Conservation (phyloP, 2,113 vertebrate genomes). For the Pongo pygmaeus region DNA sequence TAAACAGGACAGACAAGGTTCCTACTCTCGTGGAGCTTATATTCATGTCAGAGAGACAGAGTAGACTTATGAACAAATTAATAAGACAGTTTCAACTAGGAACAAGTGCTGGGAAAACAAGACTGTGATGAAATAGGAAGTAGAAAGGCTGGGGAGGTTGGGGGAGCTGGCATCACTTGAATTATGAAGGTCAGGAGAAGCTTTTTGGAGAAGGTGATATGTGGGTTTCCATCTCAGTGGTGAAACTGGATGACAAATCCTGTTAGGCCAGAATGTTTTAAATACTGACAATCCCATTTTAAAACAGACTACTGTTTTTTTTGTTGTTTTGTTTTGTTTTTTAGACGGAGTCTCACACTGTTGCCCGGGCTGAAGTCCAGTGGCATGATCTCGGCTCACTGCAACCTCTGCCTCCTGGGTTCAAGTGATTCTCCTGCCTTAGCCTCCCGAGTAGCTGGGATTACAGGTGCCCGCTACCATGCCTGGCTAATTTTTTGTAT, state of each 20-base stretch:
- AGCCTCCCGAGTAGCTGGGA: no score
- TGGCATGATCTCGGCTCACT: no score
- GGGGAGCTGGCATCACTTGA: background rate
- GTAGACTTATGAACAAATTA: background rate
- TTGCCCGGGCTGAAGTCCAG: no score
- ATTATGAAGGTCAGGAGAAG: background rate
- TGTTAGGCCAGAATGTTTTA: constrained; percentile 3
- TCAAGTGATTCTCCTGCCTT: no score
- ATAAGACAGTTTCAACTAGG: background rate
- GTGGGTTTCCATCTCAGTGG: constrained; percentile 21
- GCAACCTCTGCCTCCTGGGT: no score
- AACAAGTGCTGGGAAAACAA: background rate
- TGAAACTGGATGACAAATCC: background rate
- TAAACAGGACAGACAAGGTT: background rate
- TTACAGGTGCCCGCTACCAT: no score
- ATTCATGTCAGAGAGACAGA: background rate
- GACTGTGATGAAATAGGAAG: background rate
- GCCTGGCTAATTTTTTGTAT: no score
- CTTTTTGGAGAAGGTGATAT: background rate
- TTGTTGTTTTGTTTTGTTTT: no score
- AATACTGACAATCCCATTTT: background rate
- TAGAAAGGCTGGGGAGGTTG: background rate
- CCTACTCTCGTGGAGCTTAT: background rate
- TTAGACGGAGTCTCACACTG: no score
- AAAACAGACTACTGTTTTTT: background rate